These are phyloP conservation scores for Drosophila virilis DNA, from an alignment of 1,140 invertebrate species.

Conservation along the genomic window DNA sequence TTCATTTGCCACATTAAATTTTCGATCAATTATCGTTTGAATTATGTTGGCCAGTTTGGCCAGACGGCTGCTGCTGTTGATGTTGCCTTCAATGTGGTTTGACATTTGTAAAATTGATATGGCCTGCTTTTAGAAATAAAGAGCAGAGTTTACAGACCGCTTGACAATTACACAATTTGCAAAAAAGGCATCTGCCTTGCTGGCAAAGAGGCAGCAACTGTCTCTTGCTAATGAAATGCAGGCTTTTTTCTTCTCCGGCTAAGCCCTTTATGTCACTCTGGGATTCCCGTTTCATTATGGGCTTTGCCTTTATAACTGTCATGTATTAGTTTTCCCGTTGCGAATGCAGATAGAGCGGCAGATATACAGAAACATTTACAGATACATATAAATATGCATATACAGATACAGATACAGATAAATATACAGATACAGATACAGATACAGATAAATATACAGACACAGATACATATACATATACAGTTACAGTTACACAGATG, in stretches of 20 bases:
- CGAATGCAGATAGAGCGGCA: no score
- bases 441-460: no score
- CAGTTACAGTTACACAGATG: no score
- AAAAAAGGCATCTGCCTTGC: background rate
- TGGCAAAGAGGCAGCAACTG: background rate
- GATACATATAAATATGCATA: no score
- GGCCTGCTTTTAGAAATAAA: slow-evolving; percentile 22
- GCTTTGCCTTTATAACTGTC: no score
- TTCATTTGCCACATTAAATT: slow-evolving; percentile 32
- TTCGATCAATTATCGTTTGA: slow-evolving; percentile 38
- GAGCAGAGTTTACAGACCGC: slow-evolving; percentile 5
- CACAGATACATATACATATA: no score
- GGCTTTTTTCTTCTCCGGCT: background rate
- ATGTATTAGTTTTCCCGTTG: no score
- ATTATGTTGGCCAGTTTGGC: slow-evolving; percentile 58
- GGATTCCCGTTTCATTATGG: background rate
- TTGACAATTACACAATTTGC: slow-evolving; percentile 1
- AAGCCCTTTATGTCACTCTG: background rate
- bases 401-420: no score
- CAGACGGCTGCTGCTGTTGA: background rate
- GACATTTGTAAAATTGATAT: slow-evolving; percentile 21
- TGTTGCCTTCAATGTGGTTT: slow-evolving; percentile 13
- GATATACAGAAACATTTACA: no score
- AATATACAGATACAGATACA: no score
- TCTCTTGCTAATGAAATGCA: no score